Evolutionary conservation across 2,888 invertebrate genomes (phyloP), one percentile per base, ranked within the genome.

Genomic region (Sesia bembeciformis): DNA sequence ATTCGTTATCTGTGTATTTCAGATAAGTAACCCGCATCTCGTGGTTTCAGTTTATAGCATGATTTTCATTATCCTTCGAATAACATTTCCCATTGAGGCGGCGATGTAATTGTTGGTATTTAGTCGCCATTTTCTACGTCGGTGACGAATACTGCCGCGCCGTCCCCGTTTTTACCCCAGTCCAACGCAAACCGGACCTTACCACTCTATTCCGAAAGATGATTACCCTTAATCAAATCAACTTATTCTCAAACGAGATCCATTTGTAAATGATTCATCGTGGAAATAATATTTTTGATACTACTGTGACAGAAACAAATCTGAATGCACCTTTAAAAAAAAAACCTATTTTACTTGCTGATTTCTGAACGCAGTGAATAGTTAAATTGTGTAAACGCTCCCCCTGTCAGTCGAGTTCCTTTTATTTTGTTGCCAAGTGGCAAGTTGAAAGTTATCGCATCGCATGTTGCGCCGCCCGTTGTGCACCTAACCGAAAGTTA

Each of bases 51-150:
- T n/a, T n/a, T 50, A 60, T 59, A 56, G 68, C 65, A 63, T 46
- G 53, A 53, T 49, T 51, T 51, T 52, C 64, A 62, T 64, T 70
- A 61, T 66, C 58, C 68, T 62, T 56, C 60, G 38, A 51, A 62
- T 68, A 72, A 62, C 68, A 62, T 64, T 68, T 70, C 59, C 64
- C 62, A 65, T 71, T 72, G 66, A 72, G 66, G 72, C 72, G 73
- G 65, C 78, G 68, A 70, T 79, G 80, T 85, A 86, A 85, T 87
- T 87, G 83, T 85, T 86, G 81, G 84, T 86, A 86, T 88, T 87
- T 84, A 87, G 86, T 87, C 87, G 87, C 88, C 88, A 87, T 89
- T 88, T 89, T 88, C 88, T 87, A 87, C 83, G 73, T 81, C 80
- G 82, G 83, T 89, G 88, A 89, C 88, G 88, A 88, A 86, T 84